phyloP scores from a whole-genome alignment of 2,888 invertebrate genomes.

The Coecobrya sp. region DNA sequence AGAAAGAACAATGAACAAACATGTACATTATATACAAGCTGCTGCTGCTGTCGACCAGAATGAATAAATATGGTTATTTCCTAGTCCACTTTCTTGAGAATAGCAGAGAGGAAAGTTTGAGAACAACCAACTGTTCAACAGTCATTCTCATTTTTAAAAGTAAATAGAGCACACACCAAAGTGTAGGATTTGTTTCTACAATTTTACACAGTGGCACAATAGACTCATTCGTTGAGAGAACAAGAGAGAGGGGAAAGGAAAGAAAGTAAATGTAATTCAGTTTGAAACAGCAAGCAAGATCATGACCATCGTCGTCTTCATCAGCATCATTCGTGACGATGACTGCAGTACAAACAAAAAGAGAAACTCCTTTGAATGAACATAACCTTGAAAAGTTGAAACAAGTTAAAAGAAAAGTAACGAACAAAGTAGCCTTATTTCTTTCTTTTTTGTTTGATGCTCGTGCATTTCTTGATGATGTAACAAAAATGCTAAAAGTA shows the following conservation, averaged over 20 bases:
- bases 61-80: constrained; percentile 50
- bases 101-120: not conserved
- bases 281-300: constrained; percentile 4
- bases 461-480: not conserved
- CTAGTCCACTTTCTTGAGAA: constrained; percentile 30
- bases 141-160: constrained; percentile 8
- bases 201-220: not conserved
- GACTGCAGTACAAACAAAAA: not conserved
- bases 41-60: constrained; percentile 19
- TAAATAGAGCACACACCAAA: constrained; percentile 23
- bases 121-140: constrained; percentile 35
- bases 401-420: constrained; percentile 1
- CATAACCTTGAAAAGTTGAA: constrained; percentile 15
- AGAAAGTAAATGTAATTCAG: not conserved
- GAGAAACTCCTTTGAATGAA: not conserved
- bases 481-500: not conserved
- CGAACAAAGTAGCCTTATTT: constrained; percentile 6
- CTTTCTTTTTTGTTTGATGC: constrained; percentile 18
- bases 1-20: constrained; percentile 30
- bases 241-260: not conserved
- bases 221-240: not conserved
- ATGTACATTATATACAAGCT: not conserved
- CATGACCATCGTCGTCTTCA: constrained; percentile 26
- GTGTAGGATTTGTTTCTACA: constrained; percentile 18
- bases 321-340: not conserved